Percentiles rank a stretch among this genome's conserved stretches.
Evolutionary conservation across 2,888 invertebrate species (phyloP).

Genomic region (Ellobium chinense): DNA sequence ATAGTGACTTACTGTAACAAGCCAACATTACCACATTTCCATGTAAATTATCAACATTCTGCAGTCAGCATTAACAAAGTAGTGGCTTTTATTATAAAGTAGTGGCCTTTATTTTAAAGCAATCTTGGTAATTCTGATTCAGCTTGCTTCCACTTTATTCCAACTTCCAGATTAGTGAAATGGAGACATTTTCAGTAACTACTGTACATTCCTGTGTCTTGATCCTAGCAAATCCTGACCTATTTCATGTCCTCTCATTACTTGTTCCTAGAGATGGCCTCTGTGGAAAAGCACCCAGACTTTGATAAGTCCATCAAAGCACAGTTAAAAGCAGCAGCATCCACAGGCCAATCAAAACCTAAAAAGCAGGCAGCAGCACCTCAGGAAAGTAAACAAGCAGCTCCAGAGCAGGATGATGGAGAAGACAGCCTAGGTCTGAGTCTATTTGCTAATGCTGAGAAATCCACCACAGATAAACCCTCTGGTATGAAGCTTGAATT

Average conservation of each 20-base stretch:
- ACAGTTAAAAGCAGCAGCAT: conserved; percentile 9
- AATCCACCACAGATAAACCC: not conserved
- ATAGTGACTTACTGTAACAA: no score
- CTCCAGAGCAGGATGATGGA: conserved; percentile 31
- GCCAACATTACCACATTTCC: no score
- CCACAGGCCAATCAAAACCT: conserved; percentile 44
- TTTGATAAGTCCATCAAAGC: conserved; percentile 68
- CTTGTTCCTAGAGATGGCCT: conserved; percentile 60
- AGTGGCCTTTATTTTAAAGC: no score
- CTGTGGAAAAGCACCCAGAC: conserved; percentile 64
- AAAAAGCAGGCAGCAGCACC: not conserved
- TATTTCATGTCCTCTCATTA: not conserved
- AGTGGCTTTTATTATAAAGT: no score
- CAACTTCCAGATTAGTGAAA: no score
- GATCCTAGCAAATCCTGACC: not conserved
- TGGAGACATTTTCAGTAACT: no score
- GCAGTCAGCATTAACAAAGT: no score
- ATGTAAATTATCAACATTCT: no score
- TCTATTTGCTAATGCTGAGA: conserved; percentile 46
- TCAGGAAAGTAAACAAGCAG: not conserved
- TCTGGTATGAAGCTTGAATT: conserved; percentile 4
- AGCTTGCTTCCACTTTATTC: no score
- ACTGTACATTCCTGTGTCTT: no score
- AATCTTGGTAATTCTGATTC: no score
- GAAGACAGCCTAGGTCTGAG: conserved; percentile 38